These are phyloP conservation scores for Glandiceps talaboti DNA, from an alignment of 53 echinoderm and acorn worm genomes.

Conservation along the genomic window DNA sequence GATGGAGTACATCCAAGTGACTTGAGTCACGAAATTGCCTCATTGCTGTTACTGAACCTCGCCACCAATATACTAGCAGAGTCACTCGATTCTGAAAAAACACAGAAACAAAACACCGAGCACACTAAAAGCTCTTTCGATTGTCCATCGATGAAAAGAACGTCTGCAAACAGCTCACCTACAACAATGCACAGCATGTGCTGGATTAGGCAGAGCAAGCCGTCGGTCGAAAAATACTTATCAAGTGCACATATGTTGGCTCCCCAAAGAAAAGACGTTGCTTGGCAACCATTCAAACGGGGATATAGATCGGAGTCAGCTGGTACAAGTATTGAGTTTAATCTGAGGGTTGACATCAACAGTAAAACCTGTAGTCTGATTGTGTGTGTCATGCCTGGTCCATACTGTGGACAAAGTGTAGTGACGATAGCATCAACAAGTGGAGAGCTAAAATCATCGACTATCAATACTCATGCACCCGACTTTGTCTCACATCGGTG, in stretches of 20 bases:
- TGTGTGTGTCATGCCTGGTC: neutral
- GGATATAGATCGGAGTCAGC: neutral
- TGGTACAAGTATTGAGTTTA: neutral
- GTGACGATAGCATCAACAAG: neutral
- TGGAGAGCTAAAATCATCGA: neutral
- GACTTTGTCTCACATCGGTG: neutral
- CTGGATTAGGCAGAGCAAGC: neutral
- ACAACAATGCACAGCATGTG: neutral
- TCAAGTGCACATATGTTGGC: neutral
- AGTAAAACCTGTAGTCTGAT: neutral
- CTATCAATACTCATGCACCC: neutral
- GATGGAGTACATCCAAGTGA: neutral
- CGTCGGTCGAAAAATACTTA: neutral
- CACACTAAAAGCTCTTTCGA: no score
- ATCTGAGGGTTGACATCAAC: neutral
- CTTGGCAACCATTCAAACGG: neutral
- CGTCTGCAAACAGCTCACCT: no score
- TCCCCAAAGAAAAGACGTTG: neutral
- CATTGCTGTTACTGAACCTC: neutral
- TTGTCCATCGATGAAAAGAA: no score
- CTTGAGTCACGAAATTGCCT: neutral
- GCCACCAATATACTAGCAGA: neutral
- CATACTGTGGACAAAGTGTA: neutral
- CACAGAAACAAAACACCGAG: no score
- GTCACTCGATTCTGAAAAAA: no score